A percentile compares a stretch with the other conserved stretches of the same genome.
Evolutionary conservation across 2,888 invertebrate species (phyloP).

Genomic region (Anagyrus pseudococci): DNA sequence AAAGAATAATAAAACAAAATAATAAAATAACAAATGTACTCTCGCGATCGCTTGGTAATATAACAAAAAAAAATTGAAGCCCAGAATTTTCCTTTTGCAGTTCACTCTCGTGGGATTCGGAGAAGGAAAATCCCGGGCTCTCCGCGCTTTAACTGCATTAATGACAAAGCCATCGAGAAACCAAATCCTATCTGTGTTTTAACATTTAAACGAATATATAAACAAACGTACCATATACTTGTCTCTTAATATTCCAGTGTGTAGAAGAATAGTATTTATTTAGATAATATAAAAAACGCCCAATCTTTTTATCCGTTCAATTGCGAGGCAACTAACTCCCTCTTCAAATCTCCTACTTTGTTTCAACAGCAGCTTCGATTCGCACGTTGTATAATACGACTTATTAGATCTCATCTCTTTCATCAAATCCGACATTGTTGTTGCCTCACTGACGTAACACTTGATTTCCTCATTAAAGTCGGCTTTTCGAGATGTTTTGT

Average conservation of each 20-base stretch:
- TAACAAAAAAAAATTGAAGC: too few species aligned
- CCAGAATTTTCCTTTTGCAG: too few species aligned
- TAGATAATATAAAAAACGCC: slow-evolving; percentile 49
- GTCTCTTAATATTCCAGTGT: slow-evolving; percentile 56
- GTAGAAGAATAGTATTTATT: slow-evolving; percentile 60
- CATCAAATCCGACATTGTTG: slow-evolving; percentile 13
- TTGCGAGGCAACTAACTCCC: slow-evolving; percentile 31
- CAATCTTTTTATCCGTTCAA: slow-evolving; percentile 40
- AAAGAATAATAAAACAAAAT: too few species aligned
- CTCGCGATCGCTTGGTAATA: too few species aligned
- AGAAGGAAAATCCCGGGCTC: too few species aligned
- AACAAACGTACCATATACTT: slow-evolving; percentile 43
- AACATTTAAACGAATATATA: slow-evolving; percentile 36
- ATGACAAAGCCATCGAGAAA: slow-evolving; percentile 28
- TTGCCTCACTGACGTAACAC: slow-evolving; percentile 32
- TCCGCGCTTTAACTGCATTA: slow-evolving; percentile 10
- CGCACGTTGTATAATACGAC: slow-evolving; percentile 19
- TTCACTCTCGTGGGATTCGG: too few species aligned
- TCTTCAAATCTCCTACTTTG: slow-evolving; percentile 14
- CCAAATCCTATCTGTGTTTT: slow-evolving; percentile 34
- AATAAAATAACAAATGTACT: too few species aligned
- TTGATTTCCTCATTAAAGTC: too few species aligned
- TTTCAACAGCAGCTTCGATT: slow-evolving; percentile 21
- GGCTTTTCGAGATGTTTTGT: too few species aligned
- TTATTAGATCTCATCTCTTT: slow-evolving; percentile 10